A percentile compares a stretch with the other conserved stretches of the same genome.
phyloP scores from a whole-genome alignment of 2,888 invertebrate genomes.

The Stenodema calcarata region DNA sequence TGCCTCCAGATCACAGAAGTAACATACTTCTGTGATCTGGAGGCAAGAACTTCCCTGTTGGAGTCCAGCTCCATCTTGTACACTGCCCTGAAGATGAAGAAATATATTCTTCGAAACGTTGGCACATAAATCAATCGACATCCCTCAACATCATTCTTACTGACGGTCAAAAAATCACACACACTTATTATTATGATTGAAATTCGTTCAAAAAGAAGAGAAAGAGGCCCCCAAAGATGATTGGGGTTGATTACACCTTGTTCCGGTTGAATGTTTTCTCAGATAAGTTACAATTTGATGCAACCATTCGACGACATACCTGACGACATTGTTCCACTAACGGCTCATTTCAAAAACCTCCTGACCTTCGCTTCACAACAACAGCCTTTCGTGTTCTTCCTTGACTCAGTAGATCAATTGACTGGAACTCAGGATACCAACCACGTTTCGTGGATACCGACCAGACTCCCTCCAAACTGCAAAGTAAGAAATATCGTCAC shows the following conservation, averaged over 20 bases:
- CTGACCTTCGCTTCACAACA: conserved; percentile 80
- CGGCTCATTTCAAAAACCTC: conserved; percentile 94
- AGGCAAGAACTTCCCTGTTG: too few relatives aligned
- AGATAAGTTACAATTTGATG: conserved; percentile 92
- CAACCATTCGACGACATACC: conserved; percentile 92
- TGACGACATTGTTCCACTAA: conserved; percentile 92
- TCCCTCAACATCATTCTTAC: too few relatives aligned
- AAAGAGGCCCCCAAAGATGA: too few relatives aligned
- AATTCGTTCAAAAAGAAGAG: too few relatives aligned
- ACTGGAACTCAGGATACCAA: conserved; percentile 94
- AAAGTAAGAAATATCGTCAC: conserved; percentile 68
- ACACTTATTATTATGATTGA: too few relatives aligned
- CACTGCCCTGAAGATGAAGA: too few relatives aligned
- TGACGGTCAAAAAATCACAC: too few relatives aligned
- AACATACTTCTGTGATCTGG: too few relatives aligned
- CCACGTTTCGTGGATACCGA: conserved; percentile 95
- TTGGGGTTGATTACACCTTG: background rate
- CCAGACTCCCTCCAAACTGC: conserved; percentile 84
- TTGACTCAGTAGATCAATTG: conserved; percentile 96
- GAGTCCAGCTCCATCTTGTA: too few relatives aligned
- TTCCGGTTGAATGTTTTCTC: conserved; percentile 44
- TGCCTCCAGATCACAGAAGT: too few relatives aligned
- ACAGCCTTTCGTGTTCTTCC: conserved; percentile 86
- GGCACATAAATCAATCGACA: too few relatives aligned
- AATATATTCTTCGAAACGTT: too few relatives aligned